Base-by-base conservation (phyloP, 2,113 vertebrate genomes). In the Excalfactoria chinensis region DNA sequence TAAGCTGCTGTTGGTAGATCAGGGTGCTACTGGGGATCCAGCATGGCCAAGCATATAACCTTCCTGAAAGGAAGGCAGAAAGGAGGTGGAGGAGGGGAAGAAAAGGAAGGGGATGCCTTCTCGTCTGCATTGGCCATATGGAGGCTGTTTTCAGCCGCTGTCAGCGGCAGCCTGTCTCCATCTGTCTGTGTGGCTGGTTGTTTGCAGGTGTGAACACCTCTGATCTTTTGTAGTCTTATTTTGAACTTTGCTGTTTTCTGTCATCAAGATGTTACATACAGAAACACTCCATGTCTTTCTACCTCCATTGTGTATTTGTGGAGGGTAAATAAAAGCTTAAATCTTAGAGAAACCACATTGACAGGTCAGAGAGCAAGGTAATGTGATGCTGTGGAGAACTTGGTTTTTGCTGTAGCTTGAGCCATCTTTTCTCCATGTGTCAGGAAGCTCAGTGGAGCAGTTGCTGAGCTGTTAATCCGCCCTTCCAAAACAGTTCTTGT, bases 1-100 rank as follows among this genome's bases (percentile, higher is more conserved):
- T 62, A 25, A 55, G 28, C 53, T 56, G 53, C 53, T 32, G 53
- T 9, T 7, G 15, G 81, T 66, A 34, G 26, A 11, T 78, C 11
- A 28, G 56, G 9, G 18, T 23, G 26, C 15, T 44, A 37, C 18
- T 22, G 43, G 53, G 62, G 71, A 53, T 53, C 51, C 26, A 26
- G 51, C n/a, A 32, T 80, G 53, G 49, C 37, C 46, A 41, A 83
- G 70, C 11, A 7, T 7, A 3, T 11, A 68, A 13, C 4, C 18
- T 44, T 70, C 15, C 48, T 0, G 2, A 72, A 58, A 32, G 6
- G 9, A 6, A 5, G 7, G 4, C 6, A 4, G 7, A 12, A 6
- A 17, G 28, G 40, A 14, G 48, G 8, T 3, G 11, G 21, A 23
- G 44, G n/a, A 13, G 15, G 9, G 59, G 14, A 14, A 6, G 20